Evolutionary conservation across 2,888 invertebrate genomes (phyloP), one percentile per base, ranked within the genome.

Genomic region (Cheilosia vulpina): DNA sequence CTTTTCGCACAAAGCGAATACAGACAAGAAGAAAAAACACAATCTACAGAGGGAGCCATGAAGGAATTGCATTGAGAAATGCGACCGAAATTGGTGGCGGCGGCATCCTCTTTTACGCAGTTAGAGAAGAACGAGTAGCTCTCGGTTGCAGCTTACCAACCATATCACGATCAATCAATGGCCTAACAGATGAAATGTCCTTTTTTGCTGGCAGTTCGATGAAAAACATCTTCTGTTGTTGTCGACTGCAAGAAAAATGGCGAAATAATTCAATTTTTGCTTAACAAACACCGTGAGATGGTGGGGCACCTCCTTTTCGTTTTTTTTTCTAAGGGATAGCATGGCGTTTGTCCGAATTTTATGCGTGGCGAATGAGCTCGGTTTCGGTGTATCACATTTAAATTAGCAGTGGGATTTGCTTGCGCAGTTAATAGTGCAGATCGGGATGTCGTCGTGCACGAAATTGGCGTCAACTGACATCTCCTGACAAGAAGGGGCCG

Each of bases 111-210:
- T 77, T 77, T 87, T 81, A 81, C 81, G 77, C 69, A 47, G 31
- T 57, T 11, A 52, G 31, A 31, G 31, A 9, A 31, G 27, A 50
- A 31, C 21, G 58, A 24, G 52, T 53, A 62, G 71, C 43, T 63
- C 79, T 63, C 87, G 47, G 55, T 69, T 72, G 34, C 60, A 76
- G 82, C 78, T 87, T 87, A 85, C 88, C 82, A 81, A 72, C 76
- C 87, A 88, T 88, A 88, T 88, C 88, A 87, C 88, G 87, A 88
- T 88, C 88, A 88, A 88, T 88, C 88, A 88, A 87, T 87, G 88
- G 87, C 87, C 87, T 84, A 85, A 81, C 85, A 79, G 81, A 81
- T 77, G 81, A 85, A 81, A 87, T 85, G 85, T 78, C 85, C 81
- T 87, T 81, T 82, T 77, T 78, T 85, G 78, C 69, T 41, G 27